Evolutionary conservation across 2,113 vertebrate species (phyloP).

Genomic region (Tenebrosternarchus preto): DNA sequence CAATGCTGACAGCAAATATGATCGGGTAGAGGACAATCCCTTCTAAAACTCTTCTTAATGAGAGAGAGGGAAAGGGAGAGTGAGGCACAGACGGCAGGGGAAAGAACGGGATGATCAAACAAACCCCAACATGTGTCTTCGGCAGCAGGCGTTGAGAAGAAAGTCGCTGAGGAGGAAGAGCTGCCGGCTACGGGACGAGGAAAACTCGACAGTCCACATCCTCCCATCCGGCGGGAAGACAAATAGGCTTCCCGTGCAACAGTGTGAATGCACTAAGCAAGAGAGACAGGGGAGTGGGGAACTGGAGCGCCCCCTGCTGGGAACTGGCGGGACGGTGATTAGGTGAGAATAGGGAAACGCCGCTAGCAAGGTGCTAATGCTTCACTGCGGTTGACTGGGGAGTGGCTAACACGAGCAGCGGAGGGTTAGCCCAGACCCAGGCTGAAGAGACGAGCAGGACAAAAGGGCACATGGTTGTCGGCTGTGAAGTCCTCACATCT

Average conservation of each 20-base stretch:
- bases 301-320: background rate
- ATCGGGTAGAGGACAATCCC: background rate
- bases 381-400: background rate
- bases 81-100: background rate
- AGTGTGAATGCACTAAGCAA: background rate
- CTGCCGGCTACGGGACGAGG: background rate
- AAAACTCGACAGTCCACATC: background rate
- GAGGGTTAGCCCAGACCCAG: background rate
- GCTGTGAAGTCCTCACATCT: background rate
- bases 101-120: background rate
- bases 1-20: background rate
- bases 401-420: background rate
- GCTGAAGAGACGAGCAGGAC: background rate
- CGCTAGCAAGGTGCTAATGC: constrained; percentile 5
- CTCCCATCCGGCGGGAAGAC: background rate
- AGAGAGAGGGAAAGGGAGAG: background rate
- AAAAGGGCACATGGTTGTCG: background rate
- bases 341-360: background rate
- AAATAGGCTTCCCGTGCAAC: background rate
- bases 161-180: background rate
- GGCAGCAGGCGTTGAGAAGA: background rate
- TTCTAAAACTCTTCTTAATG: background rate
- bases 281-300: background rate
- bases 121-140: background rate
- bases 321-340: background rate